Percentiles rank a stretch among this genome's conserved stretches.
Conservation (phyloP, 2,797 vertebrate genomes). For the Podarcis siculus region DNA sequence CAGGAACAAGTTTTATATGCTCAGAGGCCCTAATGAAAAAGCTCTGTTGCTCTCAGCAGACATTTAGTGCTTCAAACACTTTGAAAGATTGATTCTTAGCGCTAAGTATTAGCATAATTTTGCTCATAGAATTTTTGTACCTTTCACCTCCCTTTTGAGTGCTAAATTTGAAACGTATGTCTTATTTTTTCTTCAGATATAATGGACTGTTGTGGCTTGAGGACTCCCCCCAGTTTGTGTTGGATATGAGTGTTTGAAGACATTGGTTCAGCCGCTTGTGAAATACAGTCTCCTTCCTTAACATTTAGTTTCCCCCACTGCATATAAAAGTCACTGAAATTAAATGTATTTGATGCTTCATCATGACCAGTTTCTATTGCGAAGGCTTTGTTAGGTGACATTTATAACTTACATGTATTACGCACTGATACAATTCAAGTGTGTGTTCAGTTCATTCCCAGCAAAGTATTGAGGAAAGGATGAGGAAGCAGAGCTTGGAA, state of each 20-base stretch:
- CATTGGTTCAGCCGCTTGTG: conserved; percentile 14
- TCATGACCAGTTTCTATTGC: not conserved
- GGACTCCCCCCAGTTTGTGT: not conserved
- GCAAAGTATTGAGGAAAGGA: conserved; percentile 5
- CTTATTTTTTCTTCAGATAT: not conserved
- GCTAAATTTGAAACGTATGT: not conserved
- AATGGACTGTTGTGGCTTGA: not conserved
- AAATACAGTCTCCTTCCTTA: not conserved
- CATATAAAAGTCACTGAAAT: conserved; percentile 24
- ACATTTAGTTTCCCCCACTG: not conserved
- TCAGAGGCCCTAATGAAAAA: not conserved
- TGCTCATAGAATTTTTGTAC: not conserved
- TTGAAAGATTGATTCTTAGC: not conserved
- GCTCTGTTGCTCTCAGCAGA: not conserved
- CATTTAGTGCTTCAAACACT: not conserved
- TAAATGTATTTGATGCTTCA: conserved; percentile 2
- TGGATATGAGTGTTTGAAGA: not conserved
- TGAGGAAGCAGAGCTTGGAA: not conserved
- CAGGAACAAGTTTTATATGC: not conserved
- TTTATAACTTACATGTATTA: conserved; percentile 28
- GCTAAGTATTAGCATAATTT: not conserved
- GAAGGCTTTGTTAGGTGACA: conserved; percentile 25
- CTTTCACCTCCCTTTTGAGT: not conserved
- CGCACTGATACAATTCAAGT: conserved; percentile 10
- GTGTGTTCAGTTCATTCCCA: conserved; percentile 17